These are phyloP conservation scores for Berghia stephanieae DNA, from an alignment of 1,140 invertebrate species.

Conservation along the genomic window DNA sequence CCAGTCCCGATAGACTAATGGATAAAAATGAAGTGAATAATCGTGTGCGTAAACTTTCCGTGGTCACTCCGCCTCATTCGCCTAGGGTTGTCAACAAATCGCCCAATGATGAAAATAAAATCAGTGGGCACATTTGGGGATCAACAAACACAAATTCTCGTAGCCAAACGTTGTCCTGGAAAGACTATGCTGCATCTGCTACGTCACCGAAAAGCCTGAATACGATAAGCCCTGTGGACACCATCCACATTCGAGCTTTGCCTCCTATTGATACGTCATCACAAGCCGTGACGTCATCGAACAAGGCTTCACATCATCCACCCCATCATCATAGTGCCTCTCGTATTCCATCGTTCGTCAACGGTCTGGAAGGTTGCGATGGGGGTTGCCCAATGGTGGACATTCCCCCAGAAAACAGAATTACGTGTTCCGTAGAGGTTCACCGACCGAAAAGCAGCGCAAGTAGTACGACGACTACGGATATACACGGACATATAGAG, in stretches of 20 bases:
- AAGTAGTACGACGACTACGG: conserved; percentile 10
- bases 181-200: too few relatives aligned
- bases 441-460: conserved; percentile 51
- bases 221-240: too few relatives aligned
- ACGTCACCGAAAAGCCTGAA: too few relatives aligned
- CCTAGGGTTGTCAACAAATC: too few relatives aligned
- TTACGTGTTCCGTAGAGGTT: conserved; percentile 56
- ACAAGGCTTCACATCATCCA: not conserved
- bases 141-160: too few relatives aligned
- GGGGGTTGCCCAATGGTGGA: conserved; percentile 8
- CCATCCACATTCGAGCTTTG: not conserved
- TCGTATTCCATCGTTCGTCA: too few relatives aligned
- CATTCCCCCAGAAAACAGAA: conserved; percentile 48
- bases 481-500: conserved; percentile 28
- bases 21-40: too few relatives aligned
- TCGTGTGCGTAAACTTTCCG: conserved; percentile 22
- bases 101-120: too few relatives aligned
- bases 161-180: too few relatives aligned
- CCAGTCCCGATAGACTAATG: too few relatives aligned
- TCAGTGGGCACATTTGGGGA: too few relatives aligned
- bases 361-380: conserved; percentile 26
- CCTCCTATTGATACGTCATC: not conserved
- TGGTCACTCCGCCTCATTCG: conserved; percentile 11
- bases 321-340: not conserved
- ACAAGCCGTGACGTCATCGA: not conserved